Evolutionary conservation across 2,888 invertebrate species (phyloP), one percentile per base, ranked within the genome.

Genomic region (Dasypogon diadema): DNA sequence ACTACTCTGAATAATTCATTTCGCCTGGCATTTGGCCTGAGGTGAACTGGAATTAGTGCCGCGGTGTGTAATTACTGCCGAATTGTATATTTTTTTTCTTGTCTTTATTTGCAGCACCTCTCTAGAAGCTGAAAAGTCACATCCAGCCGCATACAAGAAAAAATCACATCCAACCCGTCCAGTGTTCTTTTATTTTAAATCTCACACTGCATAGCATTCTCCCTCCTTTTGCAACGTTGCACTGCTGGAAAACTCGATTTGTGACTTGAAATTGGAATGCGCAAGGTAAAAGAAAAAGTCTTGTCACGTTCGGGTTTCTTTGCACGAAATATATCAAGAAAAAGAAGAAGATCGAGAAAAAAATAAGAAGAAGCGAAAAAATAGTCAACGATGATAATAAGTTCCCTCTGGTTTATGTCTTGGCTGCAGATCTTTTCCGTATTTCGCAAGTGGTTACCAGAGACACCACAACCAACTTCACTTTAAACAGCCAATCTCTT

Each of bases 231-330:
- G 18, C 51, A n/a, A 16, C 54, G 30, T 56, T n/a, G 56, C 54
- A 34, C 54, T 70, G 30, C 70, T 70, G 70, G 34, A 70, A 70
- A 70, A 70, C 70, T 70, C 34, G 70, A 70, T 70, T 34, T 70
- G 54, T 70, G 54, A 70, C 54, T 54, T 70, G 70, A 70, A 70
- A 70, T 70, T 30, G 70, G 70, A 70, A 70, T 70, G 70, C 21
- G 70, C 30, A 22, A 54, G 48, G 65, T 46, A 24, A 70, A 54
- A 70, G 70, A 70, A 70, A 70, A 70, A 70, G 70, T 70, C 70
- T 54, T 70, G 70, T 70, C 70, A 70, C 54, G 70, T 70, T 70
- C 54, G 54, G 70, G 34, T 70, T 70, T 70, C 70, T 54, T 70
- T 70, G 54, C 51, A 34, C 22, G 24, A 70, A 70, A 70, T 51